Conservation (phyloP, 2,113 vertebrate species). For the Shinisaurus crocodilurus region DNA sequence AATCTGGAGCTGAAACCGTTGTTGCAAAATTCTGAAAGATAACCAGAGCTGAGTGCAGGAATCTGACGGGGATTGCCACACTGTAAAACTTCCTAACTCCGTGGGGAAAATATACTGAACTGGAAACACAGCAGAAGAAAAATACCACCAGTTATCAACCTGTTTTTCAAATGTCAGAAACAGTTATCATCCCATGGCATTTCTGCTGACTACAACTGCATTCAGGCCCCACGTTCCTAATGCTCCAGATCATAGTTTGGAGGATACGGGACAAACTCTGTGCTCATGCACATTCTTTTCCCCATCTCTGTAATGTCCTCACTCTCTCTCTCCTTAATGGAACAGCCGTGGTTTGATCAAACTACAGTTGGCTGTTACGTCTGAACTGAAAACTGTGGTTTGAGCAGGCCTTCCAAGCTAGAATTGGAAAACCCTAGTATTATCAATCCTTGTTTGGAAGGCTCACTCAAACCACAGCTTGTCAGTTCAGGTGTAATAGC, state of each 20-base stretch:
- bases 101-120: conserved; percentile 21
- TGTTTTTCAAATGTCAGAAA: conserved; percentile 2
- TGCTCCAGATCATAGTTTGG: background rate
- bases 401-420: background rate
- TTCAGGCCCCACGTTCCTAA: too few relatives aligned
- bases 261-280: background rate
- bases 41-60: conserved; percentile 22
- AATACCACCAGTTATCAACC: background rate
- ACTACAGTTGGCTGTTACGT: background rate
- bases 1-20: conserved; percentile 44
- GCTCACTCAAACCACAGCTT: background rate
- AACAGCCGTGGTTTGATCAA: background rate
- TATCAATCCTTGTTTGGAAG: background rate
- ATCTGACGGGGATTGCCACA: background rate
- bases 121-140: too few relatives aligned
- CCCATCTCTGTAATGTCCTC: background rate
- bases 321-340: background rate
- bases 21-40: conserved; percentile 54
- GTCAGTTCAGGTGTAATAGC: background rate
- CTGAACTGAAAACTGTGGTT: background rate
- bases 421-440: background rate
- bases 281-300: background rate
- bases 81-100: background rate
- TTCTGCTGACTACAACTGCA: background rate
- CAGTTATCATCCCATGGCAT: background rate